A percentile compares a stretch with the other conserved stretches of the same genome.
phyloP scores from a whole-genome alignment of 1,140 invertebrate genomes.

The Rhagoletis zephyria region DNA sequence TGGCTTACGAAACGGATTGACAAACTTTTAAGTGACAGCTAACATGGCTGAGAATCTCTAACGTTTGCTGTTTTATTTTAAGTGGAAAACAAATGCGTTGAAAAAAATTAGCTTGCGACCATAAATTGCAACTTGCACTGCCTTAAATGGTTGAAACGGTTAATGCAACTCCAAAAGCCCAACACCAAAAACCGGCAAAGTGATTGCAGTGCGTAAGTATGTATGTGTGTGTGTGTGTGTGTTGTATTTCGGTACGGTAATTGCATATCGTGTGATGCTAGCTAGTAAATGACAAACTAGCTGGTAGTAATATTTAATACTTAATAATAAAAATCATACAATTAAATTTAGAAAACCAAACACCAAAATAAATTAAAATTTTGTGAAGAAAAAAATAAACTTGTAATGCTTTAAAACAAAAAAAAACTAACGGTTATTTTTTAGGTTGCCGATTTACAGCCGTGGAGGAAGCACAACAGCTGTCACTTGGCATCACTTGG shows the following conservation, averaged over 20 bases:
- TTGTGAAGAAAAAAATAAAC: too few species aligned
- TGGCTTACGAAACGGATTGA: background rate
- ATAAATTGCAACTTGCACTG: conserved; percentile 27
- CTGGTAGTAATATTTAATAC: too few species aligned
- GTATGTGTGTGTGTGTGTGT: background rate
- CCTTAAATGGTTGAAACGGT: conserved; percentile 22
- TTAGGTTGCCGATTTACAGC: too few species aligned
- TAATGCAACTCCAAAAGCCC: background rate
- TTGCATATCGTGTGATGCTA: too few species aligned
- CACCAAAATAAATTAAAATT: too few species aligned
- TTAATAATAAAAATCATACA: too few species aligned
- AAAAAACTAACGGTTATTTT: too few species aligned
- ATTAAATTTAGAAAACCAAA: too few species aligned
- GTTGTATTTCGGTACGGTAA: too few species aligned
- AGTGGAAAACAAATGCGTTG: conserved; percentile 16
- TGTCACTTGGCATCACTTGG: background rate
- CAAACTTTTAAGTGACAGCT: background rate
- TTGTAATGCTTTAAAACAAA: too few species aligned
- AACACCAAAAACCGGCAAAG: conserved; percentile 14
- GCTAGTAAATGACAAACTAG: too few species aligned
- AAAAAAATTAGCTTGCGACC: conserved; percentile 25
- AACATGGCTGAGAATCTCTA: background rate
- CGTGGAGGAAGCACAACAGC: background rate
- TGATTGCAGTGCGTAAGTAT: background rate
- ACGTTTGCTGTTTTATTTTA: background rate